Base-by-base conservation (phyloP, 2,113 vertebrate species). In the Rhabdornis inornatus region DNA sequence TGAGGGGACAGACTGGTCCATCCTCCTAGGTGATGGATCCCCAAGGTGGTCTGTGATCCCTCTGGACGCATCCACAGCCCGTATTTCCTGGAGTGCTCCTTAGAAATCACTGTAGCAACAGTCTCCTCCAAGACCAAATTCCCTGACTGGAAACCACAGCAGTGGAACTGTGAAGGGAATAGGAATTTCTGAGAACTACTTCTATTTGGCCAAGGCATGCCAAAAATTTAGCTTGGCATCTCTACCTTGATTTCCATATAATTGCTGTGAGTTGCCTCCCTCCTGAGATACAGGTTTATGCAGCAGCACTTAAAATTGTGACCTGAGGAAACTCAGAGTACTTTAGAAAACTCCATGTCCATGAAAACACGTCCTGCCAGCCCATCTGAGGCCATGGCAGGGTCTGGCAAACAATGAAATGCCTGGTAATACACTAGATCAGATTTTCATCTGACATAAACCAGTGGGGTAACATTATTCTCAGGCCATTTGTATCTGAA, bases 51-150 rank as follows among this genome's bases (percentile, higher is more conserved):
- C 61, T 6, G 1, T 8, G 13, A 65, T 71, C 44, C 18, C 37
- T 50, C 64, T 42, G 52, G 42, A 78, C 10, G 30, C 9, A 61
- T 15, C 10, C 0, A 0, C 13, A 70, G 35, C 24, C 31, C 0
- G 0, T 23, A 50, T 69, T 92, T 80, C 66, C 65, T 55, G 42
- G 55, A 91, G 53, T 2, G 3, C 17, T 45, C 15, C 59, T 65
- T 47, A n/a, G 40, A 72, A 79, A 83, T 64, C 0, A 2, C 30
- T 83, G 25, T 42, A 80, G 64, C 68, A 83, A 53, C n/a, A 65
- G 13, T 13, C 9, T 42, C 22, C 74, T 49, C 64, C 47, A 63
- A 50, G 42, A 70, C 23, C 28, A 78, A 74, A 65, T 37, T 92
- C 47, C 33, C 9, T 49, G 50, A n/a, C 1, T 59, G 11, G 12